Evolutionary conservation across 2,797 vertebrate genomes (phyloP).

Genomic region (Protosalanx chinensis): DNA sequence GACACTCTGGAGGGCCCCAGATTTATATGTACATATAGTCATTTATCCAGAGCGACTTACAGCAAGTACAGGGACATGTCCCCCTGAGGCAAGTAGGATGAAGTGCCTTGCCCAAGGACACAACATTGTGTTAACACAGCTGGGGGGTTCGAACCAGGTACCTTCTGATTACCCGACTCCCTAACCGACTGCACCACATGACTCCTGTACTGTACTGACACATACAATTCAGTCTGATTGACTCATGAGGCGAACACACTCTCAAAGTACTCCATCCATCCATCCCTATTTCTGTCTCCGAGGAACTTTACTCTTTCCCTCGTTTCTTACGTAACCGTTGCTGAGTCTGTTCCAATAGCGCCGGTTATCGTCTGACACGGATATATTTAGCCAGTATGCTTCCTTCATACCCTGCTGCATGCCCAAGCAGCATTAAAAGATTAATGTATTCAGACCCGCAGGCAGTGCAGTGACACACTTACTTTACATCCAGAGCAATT

Average conservation of each 20-base stretch:
- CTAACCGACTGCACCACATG: too few relatives aligned
- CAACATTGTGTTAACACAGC: too few relatives aligned
- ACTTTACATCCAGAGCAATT: slow-evolving; percentile 90
- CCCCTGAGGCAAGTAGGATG: too few relatives aligned
- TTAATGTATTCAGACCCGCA: slow-evolving; percentile 81
- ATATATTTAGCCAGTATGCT: slow-evolving; percentile 71
- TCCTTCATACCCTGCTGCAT: slow-evolving; percentile 54
- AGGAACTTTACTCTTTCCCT: slow-evolving; percentile 2
- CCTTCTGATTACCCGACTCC: too few relatives aligned
- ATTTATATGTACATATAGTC: neutral
- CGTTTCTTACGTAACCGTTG: slow-evolving; percentile 63
- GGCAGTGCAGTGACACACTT: slow-evolving; percentile 86
- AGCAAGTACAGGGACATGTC: too few relatives aligned
- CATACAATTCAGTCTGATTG: too few relatives aligned
- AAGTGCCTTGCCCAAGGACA: too few relatives aligned
- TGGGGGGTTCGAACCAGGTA: too few relatives aligned
- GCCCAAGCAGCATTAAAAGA: slow-evolving; percentile 87
- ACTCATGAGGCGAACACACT: slow-evolving; percentile 6
- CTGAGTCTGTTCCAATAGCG: slow-evolving; percentile 64
- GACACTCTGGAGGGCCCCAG: slow-evolving; percentile 29
- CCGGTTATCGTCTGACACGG: slow-evolving; percentile 56
- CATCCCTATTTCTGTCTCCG: slow-evolving; percentile 3
- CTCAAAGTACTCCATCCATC: slow-evolving; percentile 25
- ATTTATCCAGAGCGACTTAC: too few relatives aligned
- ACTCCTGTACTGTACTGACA: too few relatives aligned